Percentiles rank a stretch among this genome's conserved stretches.
Conservation (phyloP, 1,140 invertebrate genomes). For the Dendroctonus ponderosae region DNA sequence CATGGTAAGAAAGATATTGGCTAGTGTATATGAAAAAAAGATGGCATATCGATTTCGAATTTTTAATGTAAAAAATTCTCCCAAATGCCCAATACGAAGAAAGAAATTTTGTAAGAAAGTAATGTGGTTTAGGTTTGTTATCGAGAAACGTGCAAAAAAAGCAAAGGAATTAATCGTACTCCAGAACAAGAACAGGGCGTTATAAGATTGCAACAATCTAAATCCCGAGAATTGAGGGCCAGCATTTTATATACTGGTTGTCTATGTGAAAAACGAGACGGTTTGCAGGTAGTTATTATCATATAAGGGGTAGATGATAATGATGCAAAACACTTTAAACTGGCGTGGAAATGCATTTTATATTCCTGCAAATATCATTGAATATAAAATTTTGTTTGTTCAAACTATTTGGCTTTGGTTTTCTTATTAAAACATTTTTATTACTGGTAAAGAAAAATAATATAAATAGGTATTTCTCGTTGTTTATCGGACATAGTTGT, state of each 20-base stretch:
- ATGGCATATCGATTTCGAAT: too few relatives aligned
- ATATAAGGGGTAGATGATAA: neutral
- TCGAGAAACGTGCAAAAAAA: conserved; percentile 21
- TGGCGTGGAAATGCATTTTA: neutral
- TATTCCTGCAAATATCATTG: neutral
- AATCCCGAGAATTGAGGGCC: conserved; percentile 65
- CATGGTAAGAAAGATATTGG: conserved; percentile 20
- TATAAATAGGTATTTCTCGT: too few relatives aligned
- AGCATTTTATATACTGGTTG: conserved; percentile 67
- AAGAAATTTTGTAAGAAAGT: neutral
- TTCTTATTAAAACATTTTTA: too few relatives aligned
- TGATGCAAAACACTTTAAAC: neutral
- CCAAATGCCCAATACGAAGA: too few relatives aligned
- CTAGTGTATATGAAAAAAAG: neutral
- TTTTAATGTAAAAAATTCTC: too few relatives aligned
- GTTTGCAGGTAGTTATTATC: conserved; percentile 50
- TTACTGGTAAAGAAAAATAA: too few relatives aligned
- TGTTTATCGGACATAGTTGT: too few relatives aligned
- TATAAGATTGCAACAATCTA: conserved; percentile 41
- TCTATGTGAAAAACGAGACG: conserved; percentile 70
- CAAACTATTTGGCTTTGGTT: too few relatives aligned
- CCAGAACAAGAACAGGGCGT: conserved; percentile 3
- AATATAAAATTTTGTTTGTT: neutral
- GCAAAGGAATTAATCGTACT: neutral
- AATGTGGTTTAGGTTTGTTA: conserved; percentile 28